These are phyloP conservation scores for Cheiracanthium punctorium DNA, from an alignment of 2,888 invertebrate species.

Conservation along the genomic window DNA sequence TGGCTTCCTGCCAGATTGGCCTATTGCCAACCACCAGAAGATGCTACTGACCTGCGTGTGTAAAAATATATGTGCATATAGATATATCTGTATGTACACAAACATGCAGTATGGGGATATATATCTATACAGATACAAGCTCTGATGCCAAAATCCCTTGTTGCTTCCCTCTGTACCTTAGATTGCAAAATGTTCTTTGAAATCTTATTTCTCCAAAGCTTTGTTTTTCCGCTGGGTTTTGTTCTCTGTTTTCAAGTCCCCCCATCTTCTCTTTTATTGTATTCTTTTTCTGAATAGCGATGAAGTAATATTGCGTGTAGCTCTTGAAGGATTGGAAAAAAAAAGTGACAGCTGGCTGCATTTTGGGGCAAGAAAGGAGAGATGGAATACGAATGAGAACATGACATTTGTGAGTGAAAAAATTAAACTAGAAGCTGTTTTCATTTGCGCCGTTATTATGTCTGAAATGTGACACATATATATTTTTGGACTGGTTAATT, in stretches of 20 bases:
- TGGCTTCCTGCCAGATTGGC: conserved; percentile 63
- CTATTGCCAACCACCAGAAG: conserved; percentile 39
- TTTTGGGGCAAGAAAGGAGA: background rate
- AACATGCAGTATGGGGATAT: conserved; percentile 4
- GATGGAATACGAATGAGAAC: background rate
- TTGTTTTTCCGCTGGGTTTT: conserved; percentile 34
- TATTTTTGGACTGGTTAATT: no score
- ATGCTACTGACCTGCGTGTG: conserved; percentile 48
- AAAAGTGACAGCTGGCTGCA: conserved; percentile 1
- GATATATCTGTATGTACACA: conserved; percentile 52
- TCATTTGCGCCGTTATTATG: no score
- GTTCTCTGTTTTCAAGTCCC: background rate
- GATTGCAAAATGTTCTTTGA: conserved; percentile 62
- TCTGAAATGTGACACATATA: no score
- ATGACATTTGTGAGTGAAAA: background rate
- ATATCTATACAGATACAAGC: background rate
- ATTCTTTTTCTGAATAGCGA: background rate
- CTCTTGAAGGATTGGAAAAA: background rate
- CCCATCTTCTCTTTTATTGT: background rate
- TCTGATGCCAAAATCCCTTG: conserved; percentile 36
- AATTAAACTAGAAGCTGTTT: no score
- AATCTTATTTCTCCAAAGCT: conserved; percentile 66
- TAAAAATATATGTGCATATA: conserved; percentile 60
- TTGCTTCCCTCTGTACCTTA: background rate
- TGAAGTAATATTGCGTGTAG: conserved; percentile 8